Conservation (phyloP, 2,113 vertebrate species). For the Pangasianodon hypophthalmus region DNA sequence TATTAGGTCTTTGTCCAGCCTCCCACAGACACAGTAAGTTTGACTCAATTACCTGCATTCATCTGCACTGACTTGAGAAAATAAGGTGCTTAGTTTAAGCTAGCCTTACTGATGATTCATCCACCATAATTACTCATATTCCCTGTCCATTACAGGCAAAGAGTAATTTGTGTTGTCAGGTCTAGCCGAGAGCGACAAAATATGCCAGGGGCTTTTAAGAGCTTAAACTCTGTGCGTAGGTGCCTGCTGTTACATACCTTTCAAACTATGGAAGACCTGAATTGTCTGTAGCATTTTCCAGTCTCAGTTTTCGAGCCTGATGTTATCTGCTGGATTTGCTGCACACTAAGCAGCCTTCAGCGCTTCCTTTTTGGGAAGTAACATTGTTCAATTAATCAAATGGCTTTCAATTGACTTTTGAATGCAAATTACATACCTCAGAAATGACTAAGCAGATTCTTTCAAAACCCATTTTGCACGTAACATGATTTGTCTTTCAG, state of each 20-base stretch:
- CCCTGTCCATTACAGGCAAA: constrained; percentile 32
- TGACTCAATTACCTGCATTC: constrained; percentile 34
- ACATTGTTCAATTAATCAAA: constrained; percentile 24
- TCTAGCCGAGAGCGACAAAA: constrained; percentile 22
- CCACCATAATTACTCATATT: constrained; percentile 38
- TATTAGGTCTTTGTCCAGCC: constrained; percentile 1
- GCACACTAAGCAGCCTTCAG: constrained; percentile 13
- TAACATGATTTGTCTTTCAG: constrained; percentile 2
- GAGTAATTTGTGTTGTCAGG: constrained; percentile 19
- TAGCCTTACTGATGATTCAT: constrained; percentile 38
- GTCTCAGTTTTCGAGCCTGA: background rate
- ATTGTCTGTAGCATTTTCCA: constrained; percentile 20
- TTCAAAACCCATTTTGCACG: background rate
- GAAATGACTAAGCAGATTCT: constrained; percentile 19
- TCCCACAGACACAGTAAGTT: constrained; percentile 14
- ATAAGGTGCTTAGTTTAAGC: constrained; percentile 39
- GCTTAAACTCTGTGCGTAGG: constrained; percentile 36
- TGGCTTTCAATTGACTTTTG: constrained; percentile 3
- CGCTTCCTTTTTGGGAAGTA: background rate
- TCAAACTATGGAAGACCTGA: constrained; percentile 7
- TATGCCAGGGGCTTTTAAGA: constrained; percentile 27
- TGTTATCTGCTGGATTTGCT: constrained; percentile 13
- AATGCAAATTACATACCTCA: constrained; percentile 14
- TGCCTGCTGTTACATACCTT: constrained; percentile 27
- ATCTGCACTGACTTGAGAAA: constrained; percentile 28